Base-by-base conservation (phyloP, 2,888 invertebrate species). In the Pammene aurita region DNA sequence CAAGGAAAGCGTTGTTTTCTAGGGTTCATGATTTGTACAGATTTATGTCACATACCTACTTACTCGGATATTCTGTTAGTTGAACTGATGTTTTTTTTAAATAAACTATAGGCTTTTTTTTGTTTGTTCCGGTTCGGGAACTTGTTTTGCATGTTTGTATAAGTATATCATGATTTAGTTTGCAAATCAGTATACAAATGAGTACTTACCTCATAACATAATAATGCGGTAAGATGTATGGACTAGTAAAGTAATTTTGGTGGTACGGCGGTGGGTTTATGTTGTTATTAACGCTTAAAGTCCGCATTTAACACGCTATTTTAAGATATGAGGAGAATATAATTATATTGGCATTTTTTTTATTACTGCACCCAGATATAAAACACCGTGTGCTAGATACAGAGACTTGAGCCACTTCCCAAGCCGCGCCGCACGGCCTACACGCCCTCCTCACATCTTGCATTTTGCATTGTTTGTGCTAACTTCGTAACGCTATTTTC, bases 181-280 rank as follows among this genome's bases (percentile, higher is more conserved):
- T 52, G 41, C 41, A 62, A 18, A 62, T n/a, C 18, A 52, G n/a
- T 52, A 26, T 52, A 46, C 41, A 52, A 41, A 13, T 62, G 52
- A 62, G 52, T 62, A 62, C 18, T 66, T 35, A 54, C 42, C 58
- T 60, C 58, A 35, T 52, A 58, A 16, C 14, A 35, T 7, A 50
- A 38, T 16, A 11, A 41, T 16, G n/a, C n/a, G n/a, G n/a, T n/a
- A n/a, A n/a, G n/a, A n/a, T n/a, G n/a, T n/a, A n/a, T n/a, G n/a
- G n/a, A 86, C 83, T 80, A 77, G 87, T 88, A 89, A 88, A 86
- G 76, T 78, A 78, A 80, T 75, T 71, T 73, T 82, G 82, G 84
- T 88, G 87, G 86, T 84, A 82, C 77, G 87, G 89, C 83, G 90
- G 90, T 92, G 92, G 92, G 91, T 91, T 92, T 90, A 91, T 91